These are phyloP conservation scores for Saccostrea echinata DNA, from an alignment of 1,140 invertebrate genomes.

Conservation along the genomic window DNA sequence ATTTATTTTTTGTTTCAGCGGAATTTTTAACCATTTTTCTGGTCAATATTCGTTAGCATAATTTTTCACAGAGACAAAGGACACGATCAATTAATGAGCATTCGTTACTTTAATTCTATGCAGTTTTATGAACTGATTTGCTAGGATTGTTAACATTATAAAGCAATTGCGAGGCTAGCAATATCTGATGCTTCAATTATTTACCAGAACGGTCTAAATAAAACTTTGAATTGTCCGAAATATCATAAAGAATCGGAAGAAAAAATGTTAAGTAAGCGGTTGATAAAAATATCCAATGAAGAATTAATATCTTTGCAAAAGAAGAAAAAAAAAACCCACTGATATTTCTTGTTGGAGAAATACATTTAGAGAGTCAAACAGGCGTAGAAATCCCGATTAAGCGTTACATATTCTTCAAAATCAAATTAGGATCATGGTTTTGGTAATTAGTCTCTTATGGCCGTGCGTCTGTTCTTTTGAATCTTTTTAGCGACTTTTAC, in stretches of 20 bases:
- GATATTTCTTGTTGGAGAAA: neutral
- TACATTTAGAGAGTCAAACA: neutral
- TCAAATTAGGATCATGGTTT: constrained; percentile 35
- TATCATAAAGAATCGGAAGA: too few relatives aligned
- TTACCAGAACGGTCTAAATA: too few relatives aligned
- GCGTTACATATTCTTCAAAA: constrained; percentile 7
- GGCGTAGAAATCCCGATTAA: neutral
- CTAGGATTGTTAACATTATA: neutral
- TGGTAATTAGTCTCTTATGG: neutral
- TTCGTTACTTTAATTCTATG: neutral
- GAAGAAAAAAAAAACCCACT: too few relatives aligned
- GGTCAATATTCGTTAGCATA: constrained; percentile 37
- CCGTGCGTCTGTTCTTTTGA: neutral
- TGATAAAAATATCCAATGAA: neutral
- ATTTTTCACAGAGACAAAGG: constrained; percentile 26
- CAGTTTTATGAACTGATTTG: neutral
- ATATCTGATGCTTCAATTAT: too few relatives aligned
- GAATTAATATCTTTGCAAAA: neutral
- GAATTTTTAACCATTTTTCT: constrained; percentile 34
- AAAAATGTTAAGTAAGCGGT: too few relatives aligned
- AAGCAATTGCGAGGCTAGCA: neutral
- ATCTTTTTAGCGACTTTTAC: constrained; percentile 1
- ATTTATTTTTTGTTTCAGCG: constrained; percentile 25
- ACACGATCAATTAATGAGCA: constrained; percentile 18
- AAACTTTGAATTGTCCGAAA: too few relatives aligned